Evolutionary conservation across 1,140 invertebrate genomes (phyloP), one percentile per base, ranked within the genome.

Genomic region (Caerostris extrusa): DNA sequence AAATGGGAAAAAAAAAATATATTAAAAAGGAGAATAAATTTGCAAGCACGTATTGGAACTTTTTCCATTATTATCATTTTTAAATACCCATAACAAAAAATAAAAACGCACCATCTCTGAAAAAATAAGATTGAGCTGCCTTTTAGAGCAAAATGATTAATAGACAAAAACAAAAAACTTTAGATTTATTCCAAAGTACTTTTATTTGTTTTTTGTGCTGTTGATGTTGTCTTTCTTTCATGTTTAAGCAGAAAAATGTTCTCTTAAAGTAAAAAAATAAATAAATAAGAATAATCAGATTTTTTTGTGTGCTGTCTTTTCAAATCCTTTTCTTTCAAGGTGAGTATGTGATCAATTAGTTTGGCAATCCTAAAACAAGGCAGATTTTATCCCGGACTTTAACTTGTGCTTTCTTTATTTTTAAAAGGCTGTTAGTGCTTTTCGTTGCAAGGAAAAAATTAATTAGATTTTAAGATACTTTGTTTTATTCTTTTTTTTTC

Each of bases 331-430:
- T 12, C 69, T 71, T 71, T 71, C 69, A 12, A 12, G 34, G 34
- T 53, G 34, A 8, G 71, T 50, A 8, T 14, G 71, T 53, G 71
- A 77, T 77, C 71, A 77, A 77, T 77, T 77, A 77, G 71, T 14
- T 50, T 34, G 34, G 34, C 71, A 77, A 77, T 77, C 71, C 34
- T 77, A 77, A 77, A 77, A 77, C 71, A 77, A 77, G 71, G 34
- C 34, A 77, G 8, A 34, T 77, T 77, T 77, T 77, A 53, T 77
- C 71, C 50, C 5, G 7, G 34, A 50, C 8, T 50, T 77, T 77
- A 77, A 77, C 71, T 77, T 12, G 34, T 77, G 71, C 71, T 77
- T 77, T 34, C 71, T 53, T 53, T 34, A 34, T 77, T 53, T 50
- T 77, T 10, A 71, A 71, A 34, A 34, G 34, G 10, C 10, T 14